Evolutionary conservation across 2,797 vertebrate genomes (phyloP).

Genomic region (Cercopithecus mitis): DNA sequence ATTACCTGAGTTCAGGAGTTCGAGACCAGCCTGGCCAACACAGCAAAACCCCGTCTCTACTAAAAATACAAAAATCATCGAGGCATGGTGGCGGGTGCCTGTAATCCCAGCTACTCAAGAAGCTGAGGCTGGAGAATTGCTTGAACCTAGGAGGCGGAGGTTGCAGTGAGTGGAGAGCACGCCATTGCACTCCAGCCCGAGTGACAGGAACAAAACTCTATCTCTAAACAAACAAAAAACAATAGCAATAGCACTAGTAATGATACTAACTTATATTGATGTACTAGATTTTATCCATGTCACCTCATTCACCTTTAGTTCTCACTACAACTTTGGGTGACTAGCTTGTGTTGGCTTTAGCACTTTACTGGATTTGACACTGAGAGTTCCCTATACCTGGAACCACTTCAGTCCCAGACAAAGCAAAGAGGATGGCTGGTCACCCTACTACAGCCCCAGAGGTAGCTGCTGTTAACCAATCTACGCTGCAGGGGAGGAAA

Average conservation of each 20-base stretch:
- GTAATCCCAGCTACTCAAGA: not conserved
- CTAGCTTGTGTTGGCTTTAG: not conserved
- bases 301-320: not conserved
- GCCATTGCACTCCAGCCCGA: not conserved
- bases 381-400: not conserved
- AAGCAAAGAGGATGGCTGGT: not conserved
- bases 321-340: not conserved
- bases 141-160: not conserved
- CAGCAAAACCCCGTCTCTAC: not conserved
- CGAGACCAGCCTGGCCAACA: not conserved
- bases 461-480: no score
- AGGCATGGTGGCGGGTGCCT: not conserved
- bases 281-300: not conserved
- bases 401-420: not conserved
- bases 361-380: not conserved
- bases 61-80: not conserved
- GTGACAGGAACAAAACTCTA: not conserved
- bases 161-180: accelerated
- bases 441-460: not conserved
- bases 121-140: not conserved
- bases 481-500: not conserved
- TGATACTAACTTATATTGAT: not conserved
- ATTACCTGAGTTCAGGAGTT: not conserved
- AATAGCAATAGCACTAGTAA: not conserved
- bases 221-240: no score